A percentile compares a stretch with the other conserved stretches of the same genome.
These are phyloP conservation scores for Bradypodion ventrale DNA, from an alignment of 2,797 vertebrate species.

Conservation along the genomic window DNA sequence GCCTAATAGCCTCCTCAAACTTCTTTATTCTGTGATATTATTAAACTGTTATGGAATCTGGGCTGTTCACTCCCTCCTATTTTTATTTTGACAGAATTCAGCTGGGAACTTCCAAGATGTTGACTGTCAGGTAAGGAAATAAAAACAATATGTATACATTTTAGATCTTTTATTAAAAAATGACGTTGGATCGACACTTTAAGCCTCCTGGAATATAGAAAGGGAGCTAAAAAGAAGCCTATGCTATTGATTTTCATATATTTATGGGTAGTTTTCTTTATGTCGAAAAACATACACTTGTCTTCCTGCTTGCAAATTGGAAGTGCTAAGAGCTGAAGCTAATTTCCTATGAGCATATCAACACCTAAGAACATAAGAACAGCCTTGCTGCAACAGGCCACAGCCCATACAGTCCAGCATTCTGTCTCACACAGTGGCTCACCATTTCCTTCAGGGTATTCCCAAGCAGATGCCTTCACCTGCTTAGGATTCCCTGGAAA, in stretches of 20 bases:
- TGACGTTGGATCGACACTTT: background rate
- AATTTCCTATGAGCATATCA: no score
- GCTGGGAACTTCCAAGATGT: conserved; percentile 92
- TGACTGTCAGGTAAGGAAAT: conserved; percentile 86
- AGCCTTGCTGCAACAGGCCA: no score
- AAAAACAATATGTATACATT: conserved; percentile 16
- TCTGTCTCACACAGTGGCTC: no score
- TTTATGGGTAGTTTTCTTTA: background rate
- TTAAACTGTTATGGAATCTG: conserved; percentile 37
- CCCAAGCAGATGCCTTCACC: no score
- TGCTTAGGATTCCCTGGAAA: no score
- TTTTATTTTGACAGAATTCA: conserved; percentile 81
- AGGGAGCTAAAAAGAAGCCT: background rate
- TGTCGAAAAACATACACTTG: background rate
- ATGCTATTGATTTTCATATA: background rate
- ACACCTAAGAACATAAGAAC: no score
- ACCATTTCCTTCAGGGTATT: no score
- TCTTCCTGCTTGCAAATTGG: background rate
- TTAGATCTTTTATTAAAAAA: background rate
- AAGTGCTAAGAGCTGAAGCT: background rate
- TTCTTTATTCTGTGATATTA: no score
- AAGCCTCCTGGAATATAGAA: background rate
- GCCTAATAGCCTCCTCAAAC: no score
- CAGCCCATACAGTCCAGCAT: no score
- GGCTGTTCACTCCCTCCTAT: conserved; percentile 56